These are phyloP conservation scores for Drosophila dunni DNA, from an alignment of 1,140 invertebrate species.

Conservation along the genomic window DNA sequence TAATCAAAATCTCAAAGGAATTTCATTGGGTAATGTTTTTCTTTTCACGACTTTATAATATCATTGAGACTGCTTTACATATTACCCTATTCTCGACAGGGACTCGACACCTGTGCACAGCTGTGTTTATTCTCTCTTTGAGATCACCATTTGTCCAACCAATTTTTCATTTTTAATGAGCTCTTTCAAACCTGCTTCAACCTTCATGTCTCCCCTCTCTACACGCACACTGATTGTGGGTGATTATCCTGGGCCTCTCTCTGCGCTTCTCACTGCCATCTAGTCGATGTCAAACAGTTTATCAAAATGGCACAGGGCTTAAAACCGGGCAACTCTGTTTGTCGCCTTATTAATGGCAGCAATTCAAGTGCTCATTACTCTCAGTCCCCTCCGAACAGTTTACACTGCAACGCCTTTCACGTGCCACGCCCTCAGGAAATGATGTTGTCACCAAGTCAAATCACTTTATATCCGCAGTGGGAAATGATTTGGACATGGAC, in stretches of 20 bases:
- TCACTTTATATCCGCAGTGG: constrained; percentile 48
- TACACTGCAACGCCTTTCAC: constrained; percentile 4
- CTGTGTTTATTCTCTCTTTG: background rate
- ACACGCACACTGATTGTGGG: background rate
- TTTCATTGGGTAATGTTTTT: constrained; percentile 14
- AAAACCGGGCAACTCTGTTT: constrained; percentile 28
- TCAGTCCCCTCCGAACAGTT: constrained; percentile 12
- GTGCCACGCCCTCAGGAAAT: constrained; percentile 36
- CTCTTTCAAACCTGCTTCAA: constrained; percentile 6
- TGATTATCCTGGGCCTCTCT: constrained; percentile 11
- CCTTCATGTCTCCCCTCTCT: background rate
- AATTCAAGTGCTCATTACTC: constrained; percentile 45
- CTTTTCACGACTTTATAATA: constrained; percentile 8
- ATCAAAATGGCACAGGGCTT: constrained; percentile 32
- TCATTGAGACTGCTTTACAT: constrained; percentile 23
- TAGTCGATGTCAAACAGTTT: constrained; percentile 19
- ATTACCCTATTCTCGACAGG: background rate
- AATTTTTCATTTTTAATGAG: constrained; percentile 50
- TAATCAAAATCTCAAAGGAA: constrained; percentile 6
- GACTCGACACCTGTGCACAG: constrained; percentile 12
- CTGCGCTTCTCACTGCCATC: constrained; percentile 1
- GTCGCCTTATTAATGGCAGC: constrained; percentile 43
- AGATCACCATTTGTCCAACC: constrained; percentile 7
- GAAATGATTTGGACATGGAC: constrained; percentile 39
- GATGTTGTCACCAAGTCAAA: constrained; percentile 56